Conservation (phyloP, 2,888 invertebrate species). For the Odontomyia ornata region DNA sequence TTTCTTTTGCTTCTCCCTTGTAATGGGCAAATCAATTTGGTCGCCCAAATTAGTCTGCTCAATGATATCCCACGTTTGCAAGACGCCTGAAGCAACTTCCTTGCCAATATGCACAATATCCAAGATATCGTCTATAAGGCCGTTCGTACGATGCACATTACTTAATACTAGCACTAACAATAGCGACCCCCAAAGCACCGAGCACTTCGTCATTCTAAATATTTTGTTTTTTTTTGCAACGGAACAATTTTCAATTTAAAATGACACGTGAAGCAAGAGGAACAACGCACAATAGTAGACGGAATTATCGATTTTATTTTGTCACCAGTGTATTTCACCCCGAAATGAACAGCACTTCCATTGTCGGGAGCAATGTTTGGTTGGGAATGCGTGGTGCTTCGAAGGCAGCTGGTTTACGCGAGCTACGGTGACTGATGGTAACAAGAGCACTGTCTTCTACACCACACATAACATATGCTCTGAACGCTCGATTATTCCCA, state of each 20-base stretch:
- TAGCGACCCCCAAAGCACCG: constrained; percentile 50
- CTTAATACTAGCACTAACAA: constrained; percentile 58
- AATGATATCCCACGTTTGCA: constrained; percentile 73
- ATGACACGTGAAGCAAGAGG: background rate
- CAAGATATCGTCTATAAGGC: constrained; percentile 69
- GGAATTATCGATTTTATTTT: constrained; percentile 32
- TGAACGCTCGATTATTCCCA: too few species aligned
- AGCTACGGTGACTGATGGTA: background rate
- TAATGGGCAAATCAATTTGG: constrained; percentile 70
- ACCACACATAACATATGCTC: background rate
- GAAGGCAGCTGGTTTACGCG: background rate
- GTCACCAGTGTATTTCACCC: background rate
- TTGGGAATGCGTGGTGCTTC: background rate
- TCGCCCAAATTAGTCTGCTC: constrained; percentile 67
- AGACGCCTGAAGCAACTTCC: constrained; percentile 70
- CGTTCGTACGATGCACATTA: constrained; percentile 57
- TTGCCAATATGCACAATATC: constrained; percentile 69
- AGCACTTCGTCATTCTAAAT: constrained; percentile 4
- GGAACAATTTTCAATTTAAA: background rate
- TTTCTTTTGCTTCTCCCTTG: constrained; percentile 70
- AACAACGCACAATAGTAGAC: constrained; percentile 1
- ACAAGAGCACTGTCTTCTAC: background rate
- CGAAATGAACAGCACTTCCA: background rate
- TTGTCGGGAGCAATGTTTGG: background rate
- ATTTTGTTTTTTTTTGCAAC: constrained; percentile 13